Evolutionary conservation across 2,888 invertebrate genomes (phyloP), one percentile per base, ranked within the genome.

Genomic region (Saturnia pavonia): DNA sequence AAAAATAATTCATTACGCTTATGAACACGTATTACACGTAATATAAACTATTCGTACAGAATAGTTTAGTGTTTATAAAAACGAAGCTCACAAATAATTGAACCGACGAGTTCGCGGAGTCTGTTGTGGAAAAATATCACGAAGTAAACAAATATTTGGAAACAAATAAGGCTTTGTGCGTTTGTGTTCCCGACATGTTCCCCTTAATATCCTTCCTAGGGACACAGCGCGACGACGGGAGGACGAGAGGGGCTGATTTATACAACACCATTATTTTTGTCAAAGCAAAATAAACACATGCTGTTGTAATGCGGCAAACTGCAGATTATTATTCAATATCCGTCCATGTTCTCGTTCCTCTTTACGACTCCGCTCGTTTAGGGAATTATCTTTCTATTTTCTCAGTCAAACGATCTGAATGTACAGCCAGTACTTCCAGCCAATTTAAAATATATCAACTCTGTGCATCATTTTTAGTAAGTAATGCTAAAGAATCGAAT

Each of bases 151-250:
- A 86, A 88, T 88, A 87, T 87, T 87, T 85, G 82, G 78, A 80
- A 83, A 87, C 87, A 87, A 88, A 88, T 86, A 88, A 85, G 78
- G 85, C 83, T 86, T 82, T 83, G 78, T 83, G 75, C 78, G 77
- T 65, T 45, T 60, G 63, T 34, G 71, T 42, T 43, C 73, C 72
- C 74, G 71, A 72, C 73, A 73, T 72, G 72, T 71, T 72, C 72
- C 63, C 40, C 74, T 75, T 76, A 77, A 77, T 75, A 76, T 80
- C 75, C 78, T 77, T 75, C 74, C 77, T 43, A 68, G 71, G 72
- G 71, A 72, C 63, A 48, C 42, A 48, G 65, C 51, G 63, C 78
- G 76, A 77, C 78, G 77, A 78, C 78, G 76, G 72, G 76, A 76
- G 73, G 77, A 78, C 78, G 76, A 72, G 76, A 76, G 73, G 68